These are phyloP conservation scores for Ptyas mucosa DNA, from an alignment of 2,113 vertebrate genomes.

Conservation along the genomic window DNA sequence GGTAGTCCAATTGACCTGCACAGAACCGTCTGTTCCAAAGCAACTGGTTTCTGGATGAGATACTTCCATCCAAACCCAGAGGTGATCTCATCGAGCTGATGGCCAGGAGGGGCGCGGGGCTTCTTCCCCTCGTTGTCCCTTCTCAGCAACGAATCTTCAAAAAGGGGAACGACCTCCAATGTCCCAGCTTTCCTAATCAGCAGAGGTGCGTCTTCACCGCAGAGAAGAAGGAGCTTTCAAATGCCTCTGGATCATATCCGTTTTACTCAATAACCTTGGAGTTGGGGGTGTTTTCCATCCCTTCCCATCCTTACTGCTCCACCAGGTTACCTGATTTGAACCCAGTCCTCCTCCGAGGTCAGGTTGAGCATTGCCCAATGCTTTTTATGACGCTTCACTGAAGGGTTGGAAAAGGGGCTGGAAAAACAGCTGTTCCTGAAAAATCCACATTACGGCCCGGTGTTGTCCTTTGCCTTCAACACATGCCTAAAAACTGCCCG, in stretches of 20 bases:
- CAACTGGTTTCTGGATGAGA: neutral
- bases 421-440: neutral
- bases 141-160: neutral
- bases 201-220: neutral
- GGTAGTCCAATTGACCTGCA: neutral
- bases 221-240: neutral
- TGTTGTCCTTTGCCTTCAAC: neutral
- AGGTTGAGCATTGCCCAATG: neutral
- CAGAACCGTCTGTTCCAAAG: neutral
- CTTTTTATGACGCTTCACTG: neutral
- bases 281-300: neutral
- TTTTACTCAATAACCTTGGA: neutral
- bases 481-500: neutral
- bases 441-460: neutral
- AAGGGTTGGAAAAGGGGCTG: neutral
- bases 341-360: neutral
- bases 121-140: neutral
- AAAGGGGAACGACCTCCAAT: too few species aligned
- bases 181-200: neutral
- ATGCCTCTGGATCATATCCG: neutral
- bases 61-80: neutral
- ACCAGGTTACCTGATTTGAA: neutral
- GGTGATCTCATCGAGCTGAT: neutral
- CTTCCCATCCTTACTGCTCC: neutral
- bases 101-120: neutral